phyloP scores from a whole-genome alignment of 2,113 vertebrate species.

The Bubo scandiacus region DNA sequence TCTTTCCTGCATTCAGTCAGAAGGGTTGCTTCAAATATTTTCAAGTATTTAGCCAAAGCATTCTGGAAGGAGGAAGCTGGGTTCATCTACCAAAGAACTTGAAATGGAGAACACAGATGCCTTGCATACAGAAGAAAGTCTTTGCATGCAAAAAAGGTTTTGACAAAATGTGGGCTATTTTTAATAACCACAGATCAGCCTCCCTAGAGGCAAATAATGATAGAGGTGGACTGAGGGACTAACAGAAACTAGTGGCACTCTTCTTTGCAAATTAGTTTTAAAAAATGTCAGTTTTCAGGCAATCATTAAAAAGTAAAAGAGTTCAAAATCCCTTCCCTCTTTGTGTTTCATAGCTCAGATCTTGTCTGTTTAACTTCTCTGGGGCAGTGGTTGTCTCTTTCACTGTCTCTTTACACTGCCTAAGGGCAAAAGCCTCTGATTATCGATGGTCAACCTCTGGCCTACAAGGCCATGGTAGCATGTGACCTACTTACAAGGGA shows the following conservation, averaged over 20 bases:
- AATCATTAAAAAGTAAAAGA: neutral
- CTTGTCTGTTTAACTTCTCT: neutral
- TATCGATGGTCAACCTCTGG: neutral
- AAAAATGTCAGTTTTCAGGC: neutral
- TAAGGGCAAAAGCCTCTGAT: neutral
- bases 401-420: neutral
- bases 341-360: neutral
- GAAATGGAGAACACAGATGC: neutral
- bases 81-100: neutral
- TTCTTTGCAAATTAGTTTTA: neutral
- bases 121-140: neutral
- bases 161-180: neutral
- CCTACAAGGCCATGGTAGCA: neutral
- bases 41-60: neutral
- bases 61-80: neutral
- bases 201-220: neutral
- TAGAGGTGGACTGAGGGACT: neutral
- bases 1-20: neutral
- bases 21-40: neutral
- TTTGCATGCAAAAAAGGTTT: neutral
- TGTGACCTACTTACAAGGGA: neutral
- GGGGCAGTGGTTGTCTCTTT: neutral
- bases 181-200: neutral
- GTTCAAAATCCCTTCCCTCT: neutral
- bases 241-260: neutral